Conservation (phyloP, 2,888 invertebrate species). For the Sabellastarte sp. region DNA sequence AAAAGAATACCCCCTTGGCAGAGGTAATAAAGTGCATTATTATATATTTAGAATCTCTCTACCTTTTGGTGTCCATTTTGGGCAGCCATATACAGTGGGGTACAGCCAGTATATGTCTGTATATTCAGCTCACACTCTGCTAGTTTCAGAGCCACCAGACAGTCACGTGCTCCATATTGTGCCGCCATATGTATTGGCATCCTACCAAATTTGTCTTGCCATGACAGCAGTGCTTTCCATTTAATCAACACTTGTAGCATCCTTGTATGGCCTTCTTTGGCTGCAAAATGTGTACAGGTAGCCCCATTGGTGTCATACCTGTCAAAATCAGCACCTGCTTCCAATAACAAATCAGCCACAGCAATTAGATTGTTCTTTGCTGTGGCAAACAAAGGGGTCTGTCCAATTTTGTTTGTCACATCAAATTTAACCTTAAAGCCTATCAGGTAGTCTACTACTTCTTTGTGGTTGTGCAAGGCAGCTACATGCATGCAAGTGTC, state of each 20-base stretch:
- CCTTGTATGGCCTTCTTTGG: neutral
- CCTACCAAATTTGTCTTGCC: conserved; percentile 19
- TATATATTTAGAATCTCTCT: too few relatives aligned
- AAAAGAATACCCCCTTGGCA: too few relatives aligned
- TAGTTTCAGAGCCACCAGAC: conserved; percentile 18
- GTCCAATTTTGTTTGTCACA: conserved; percentile 5
- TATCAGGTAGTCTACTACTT: conserved; percentile 11
- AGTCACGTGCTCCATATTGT: conserved; percentile 20
- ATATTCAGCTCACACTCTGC: conserved; percentile 18
- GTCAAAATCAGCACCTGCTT: conserved; percentile 15
- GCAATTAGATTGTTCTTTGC: conserved; percentile 11
- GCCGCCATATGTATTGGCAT: conserved; percentile 22
- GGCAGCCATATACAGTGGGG: conserved; percentile 23
- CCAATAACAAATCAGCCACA: conserved; percentile 14
- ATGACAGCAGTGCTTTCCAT: neutral
- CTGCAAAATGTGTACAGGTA: neutral
- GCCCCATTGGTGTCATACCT: conserved; percentile 9
- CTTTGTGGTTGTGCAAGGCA: conserved; percentile 10
- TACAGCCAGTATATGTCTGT: conserved; percentile 23
- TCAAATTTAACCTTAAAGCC: conserved; percentile 10
- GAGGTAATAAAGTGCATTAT: too few relatives aligned
- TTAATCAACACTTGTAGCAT: neutral
- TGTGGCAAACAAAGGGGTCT: conserved; percentile 20
- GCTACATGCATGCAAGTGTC: conserved; percentile 19
- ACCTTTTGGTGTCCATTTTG: conserved; percentile 26